Percentiles rank a stretch among this genome's conserved stretches.
phyloP scores from a whole-genome alignment of 2,888 invertebrate species.

The Apamea crenata region DNA sequence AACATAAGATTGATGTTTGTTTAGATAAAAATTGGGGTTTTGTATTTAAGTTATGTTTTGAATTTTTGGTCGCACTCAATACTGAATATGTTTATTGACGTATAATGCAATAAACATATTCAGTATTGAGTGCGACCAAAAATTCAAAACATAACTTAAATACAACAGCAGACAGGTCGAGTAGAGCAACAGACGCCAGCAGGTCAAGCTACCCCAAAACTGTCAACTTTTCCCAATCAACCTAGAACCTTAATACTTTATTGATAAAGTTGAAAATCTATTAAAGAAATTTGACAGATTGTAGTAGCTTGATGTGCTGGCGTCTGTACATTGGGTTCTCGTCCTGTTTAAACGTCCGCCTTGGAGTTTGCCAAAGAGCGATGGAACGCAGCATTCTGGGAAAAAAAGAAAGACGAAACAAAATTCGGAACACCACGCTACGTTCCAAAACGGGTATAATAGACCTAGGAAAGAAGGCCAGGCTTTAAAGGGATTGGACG shows the following conservation, averaged over 20 bases:
- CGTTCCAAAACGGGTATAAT: background rate
- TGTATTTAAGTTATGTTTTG: constrained; percentile 14
- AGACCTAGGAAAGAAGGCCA: background rate
- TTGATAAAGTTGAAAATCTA: too few species aligned
- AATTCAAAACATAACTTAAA: too few species aligned
- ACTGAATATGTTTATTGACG: too few species aligned
- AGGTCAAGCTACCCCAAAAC: too few species aligned
- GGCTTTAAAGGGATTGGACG: background rate
- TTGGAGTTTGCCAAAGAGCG: background rate
- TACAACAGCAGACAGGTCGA: too few species aligned
- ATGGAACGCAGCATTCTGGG: background rate
- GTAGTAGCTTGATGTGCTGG: too few species aligned
- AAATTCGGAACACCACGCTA: background rate
- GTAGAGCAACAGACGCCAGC: too few species aligned
- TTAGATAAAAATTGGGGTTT: constrained; percentile 50
- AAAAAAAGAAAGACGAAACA: background rate
- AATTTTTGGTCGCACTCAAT: background rate
- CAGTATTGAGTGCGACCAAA: too few species aligned
- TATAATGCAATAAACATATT: too few species aligned
- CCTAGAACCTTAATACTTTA: too few species aligned
- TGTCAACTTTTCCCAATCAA: too few species aligned
- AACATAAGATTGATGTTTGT: constrained; percentile 57
- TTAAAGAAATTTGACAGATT: too few species aligned
- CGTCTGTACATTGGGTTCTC: background rate
- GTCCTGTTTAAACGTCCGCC: background rate